These are phyloP conservation scores for Melanaphis sacchari DNA, from an alignment of 1,140 invertebrate genomes.

Conservation along the genomic window DNA sequence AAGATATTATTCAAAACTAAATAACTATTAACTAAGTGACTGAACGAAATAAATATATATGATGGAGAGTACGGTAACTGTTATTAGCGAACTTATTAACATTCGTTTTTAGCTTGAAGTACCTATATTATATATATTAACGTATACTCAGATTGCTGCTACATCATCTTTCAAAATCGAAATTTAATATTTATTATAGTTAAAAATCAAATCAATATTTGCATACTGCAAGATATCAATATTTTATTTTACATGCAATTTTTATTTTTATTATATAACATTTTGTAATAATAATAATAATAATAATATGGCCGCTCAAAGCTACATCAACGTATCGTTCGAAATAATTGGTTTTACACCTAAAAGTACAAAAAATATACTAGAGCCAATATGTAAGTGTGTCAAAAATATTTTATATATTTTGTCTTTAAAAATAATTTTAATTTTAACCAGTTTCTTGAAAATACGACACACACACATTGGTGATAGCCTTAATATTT, in stretches of 20 bases:
- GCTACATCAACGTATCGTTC: not conserved
- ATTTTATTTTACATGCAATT: not conserved
- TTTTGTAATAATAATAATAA: not conserved
- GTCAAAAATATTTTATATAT: not conserved
- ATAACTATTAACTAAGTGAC: too few species aligned
- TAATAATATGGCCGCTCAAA: not conserved
- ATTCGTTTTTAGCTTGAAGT: not conserved
- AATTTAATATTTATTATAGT: not conserved
- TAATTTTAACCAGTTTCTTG: not conserved
- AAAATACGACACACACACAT: not conserved
- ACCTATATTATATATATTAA: not conserved
- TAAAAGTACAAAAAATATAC: not conserved
- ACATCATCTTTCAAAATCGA: not conserved
- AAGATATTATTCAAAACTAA: too few species aligned
- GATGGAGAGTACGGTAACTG: too few species aligned
- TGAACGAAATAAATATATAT: too few species aligned
- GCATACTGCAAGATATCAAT: not conserved
- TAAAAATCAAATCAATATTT: not conserved
- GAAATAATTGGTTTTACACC: not conserved
- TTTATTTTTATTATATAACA: not conserved
- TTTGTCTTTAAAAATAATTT: not conserved
- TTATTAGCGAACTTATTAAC: not conserved
- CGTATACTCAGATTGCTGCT: not conserved
- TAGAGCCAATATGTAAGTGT: not conserved
- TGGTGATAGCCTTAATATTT: not conserved